A percentile compares a stretch with the other conserved stretches of the same genome.
Conservation (phyloP, 2,113 vertebrate species). For the Myanophis thanlyinensis region DNA sequence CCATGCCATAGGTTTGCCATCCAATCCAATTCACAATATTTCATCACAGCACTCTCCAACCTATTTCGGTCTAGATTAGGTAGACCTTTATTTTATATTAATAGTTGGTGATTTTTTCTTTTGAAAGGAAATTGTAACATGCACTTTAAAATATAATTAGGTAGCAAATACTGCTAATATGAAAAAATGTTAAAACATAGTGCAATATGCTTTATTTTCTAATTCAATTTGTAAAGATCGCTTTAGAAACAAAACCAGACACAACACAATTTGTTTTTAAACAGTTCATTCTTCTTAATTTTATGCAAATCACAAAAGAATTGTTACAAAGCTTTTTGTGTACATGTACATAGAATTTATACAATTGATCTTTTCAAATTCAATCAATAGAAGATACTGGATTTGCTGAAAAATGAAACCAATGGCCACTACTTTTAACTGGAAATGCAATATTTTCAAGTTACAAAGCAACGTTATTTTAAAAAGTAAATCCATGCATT, state of each 20-base stretch:
- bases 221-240: slow-evolving; percentile 65
- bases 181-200: slow-evolving; percentile 42
- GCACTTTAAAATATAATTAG: background rate
- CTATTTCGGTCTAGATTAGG: background rate
- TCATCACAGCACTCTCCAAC: background rate
- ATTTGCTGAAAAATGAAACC: slow-evolving; percentile 49
- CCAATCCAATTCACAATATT: background rate
- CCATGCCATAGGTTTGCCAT: no score
- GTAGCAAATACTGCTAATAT: background rate
- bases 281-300: slow-evolving; percentile 59
- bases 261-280: slow-evolving; percentile 40
- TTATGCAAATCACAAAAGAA: slow-evolving; percentile 65
- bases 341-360: slow-evolving; percentile 58
- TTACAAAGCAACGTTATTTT: slow-evolving; percentile 58
- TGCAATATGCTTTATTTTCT: slow-evolving; percentile 40
- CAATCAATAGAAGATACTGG: slow-evolving; percentile 55
- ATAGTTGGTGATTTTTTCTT: background rate
- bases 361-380: slow-evolving; percentile 62
- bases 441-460: slow-evolving; percentile 50
- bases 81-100: background rate
- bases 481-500: slow-evolving; percentile 51
- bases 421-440: slow-evolving; percentile 6
- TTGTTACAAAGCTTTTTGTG: slow-evolving; percentile 64
- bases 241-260: slow-evolving; percentile 65
- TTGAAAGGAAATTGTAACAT: background rate